phyloP scores from a whole-genome alignment of 2,797 vertebrate species.

The Poecilia picta region DNA sequence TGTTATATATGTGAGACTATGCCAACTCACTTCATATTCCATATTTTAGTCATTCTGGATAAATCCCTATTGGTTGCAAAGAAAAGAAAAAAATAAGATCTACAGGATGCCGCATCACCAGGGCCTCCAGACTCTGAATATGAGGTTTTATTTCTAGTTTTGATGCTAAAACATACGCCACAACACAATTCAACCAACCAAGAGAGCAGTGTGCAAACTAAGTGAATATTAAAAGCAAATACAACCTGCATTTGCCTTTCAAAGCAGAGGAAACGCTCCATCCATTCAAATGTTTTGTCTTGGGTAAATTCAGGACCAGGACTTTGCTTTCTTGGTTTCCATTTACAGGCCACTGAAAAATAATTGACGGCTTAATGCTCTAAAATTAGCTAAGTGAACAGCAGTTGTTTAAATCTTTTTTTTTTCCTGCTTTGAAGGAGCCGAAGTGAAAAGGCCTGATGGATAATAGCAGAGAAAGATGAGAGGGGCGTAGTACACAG shows the following conservation, averaged over 20 bases:
- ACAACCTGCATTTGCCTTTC: conserved; percentile 62
- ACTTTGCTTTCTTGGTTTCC: conserved; percentile 24
- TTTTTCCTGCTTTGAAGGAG: conserved; percentile 49
- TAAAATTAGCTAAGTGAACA: conserved; percentile 58
- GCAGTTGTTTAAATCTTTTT: conserved; percentile 27
- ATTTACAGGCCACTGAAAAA: conserved; percentile 43
- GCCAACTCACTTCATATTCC: conserved; percentile 5
- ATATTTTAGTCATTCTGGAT: conserved; percentile 8
- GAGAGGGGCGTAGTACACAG: conserved; percentile 46
- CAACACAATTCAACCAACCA: conserved; percentile 29
- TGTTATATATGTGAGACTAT: not conserved
- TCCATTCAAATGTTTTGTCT: conserved; percentile 54
- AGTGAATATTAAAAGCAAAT: conserved; percentile 51
- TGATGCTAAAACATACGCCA: conserved; percentile 38
- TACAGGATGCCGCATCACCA: conserved; percentile 21
- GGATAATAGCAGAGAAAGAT: conserved; percentile 48
- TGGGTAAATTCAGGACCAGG: conserved; percentile 21
- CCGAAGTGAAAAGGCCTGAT: conserved; percentile 41
- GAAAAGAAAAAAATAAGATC: conserved; percentile 6
- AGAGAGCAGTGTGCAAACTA: conserved; percentile 32
- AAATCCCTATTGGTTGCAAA: conserved; percentile 37
- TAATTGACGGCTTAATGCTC: conserved; percentile 51
- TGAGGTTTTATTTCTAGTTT: conserved; percentile 24
- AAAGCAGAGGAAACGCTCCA: conserved; percentile 38
- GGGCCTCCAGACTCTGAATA: conserved; percentile 29